Evolutionary conservation across 1,140 invertebrate species (phyloP), one percentile per base, ranked within the genome.

Genomic region (Drosophila kurseongensis): DNA sequence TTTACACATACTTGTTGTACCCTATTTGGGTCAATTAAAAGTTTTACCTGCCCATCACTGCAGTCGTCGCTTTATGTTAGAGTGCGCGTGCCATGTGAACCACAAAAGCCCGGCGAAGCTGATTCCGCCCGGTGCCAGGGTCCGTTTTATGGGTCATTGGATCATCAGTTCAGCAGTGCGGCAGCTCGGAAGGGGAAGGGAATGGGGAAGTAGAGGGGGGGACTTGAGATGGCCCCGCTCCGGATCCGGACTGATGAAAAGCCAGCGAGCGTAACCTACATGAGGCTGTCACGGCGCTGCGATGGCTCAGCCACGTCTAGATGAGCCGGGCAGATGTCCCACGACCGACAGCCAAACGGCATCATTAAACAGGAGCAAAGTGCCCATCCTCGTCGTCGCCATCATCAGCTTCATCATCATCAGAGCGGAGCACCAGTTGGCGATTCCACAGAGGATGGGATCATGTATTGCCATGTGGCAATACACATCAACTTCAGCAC

Each of bases 361-460:
- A 88, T 88, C 83, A 88, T 88, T 88, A 89, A 88, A 88, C 84
- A 88, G 80, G 79, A 78, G 79, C 84, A 88, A 88, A 88, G 84
- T 88, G 74, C 65, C 65, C 74, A 76, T 77, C 16, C 63, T 79
- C 82, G 71, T 79, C 78, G 58, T 82, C 80, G 59, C 77, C 62
- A 61, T 73, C 79, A 76, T 78, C 79, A 76, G 41, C 67, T 47
- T 57, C 58, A 60, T 71, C 51, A 62, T 59, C 79, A 63, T 23
- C 27, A 29, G 14, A 13, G 9, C 23, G 62, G 32, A 35, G 50
- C 75, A 83, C 56, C 80, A 79, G 55, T 61, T 78, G 68, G 62
- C 60, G 16, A 52, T 71, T 54, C 65, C 41, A 56, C 6, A 6
- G 65, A 41, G 44, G 18, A 57, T 48, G 65, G 35, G 8, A 23